phyloP scores from a whole-genome alignment of 2,888 invertebrate species.

The Polia nebulosa region DNA sequence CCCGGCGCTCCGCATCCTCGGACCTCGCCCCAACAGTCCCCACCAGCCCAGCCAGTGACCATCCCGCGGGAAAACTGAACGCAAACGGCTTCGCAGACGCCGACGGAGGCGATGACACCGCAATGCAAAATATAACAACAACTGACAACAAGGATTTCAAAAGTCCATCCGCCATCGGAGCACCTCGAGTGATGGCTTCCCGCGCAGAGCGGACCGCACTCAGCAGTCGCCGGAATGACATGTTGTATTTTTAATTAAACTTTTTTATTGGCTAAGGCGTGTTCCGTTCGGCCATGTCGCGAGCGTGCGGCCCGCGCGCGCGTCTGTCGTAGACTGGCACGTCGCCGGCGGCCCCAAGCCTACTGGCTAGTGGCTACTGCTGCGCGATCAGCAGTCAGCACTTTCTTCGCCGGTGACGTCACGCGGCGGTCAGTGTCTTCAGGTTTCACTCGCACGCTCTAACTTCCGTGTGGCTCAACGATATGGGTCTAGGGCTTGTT shows the following conservation, averaged over 20 bases:
- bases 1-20: conserved; percentile 78
- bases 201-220: conserved; percentile 86
- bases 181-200: conserved; percentile 81
- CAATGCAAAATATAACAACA: conserved; percentile 85
- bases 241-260: conserved; percentile 66
- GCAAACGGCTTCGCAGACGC: conserved; percentile 88
- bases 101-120: conserved; percentile 85
- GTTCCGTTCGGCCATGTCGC: conserved; percentile 69
- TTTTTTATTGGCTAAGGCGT: conserved; percentile 54
- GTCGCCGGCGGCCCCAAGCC: conserved; percentile 23
- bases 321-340: conserved; percentile 76
- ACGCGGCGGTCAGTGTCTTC: conserved; percentile 74
- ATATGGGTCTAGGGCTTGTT: conserved; percentile 64
- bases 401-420: conserved; percentile 74
- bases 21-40: conserved; percentile 83
- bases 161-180: conserved; percentile 84
- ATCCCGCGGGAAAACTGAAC: conserved; percentile 87
- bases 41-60: conserved; percentile 87
- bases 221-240: conserved; percentile 85
- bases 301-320: conserved; percentile 75
- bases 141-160: conserved; percentile 85
- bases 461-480: conserved; percentile 67
- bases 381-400: conserved; percentile 56
- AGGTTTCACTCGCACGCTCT: conserved; percentile 68
- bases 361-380: conserved; percentile 38